These are phyloP conservation scores for Hesperia comma DNA, from an alignment of 2,888 invertebrate species.

Conservation along the genomic window DNA sequence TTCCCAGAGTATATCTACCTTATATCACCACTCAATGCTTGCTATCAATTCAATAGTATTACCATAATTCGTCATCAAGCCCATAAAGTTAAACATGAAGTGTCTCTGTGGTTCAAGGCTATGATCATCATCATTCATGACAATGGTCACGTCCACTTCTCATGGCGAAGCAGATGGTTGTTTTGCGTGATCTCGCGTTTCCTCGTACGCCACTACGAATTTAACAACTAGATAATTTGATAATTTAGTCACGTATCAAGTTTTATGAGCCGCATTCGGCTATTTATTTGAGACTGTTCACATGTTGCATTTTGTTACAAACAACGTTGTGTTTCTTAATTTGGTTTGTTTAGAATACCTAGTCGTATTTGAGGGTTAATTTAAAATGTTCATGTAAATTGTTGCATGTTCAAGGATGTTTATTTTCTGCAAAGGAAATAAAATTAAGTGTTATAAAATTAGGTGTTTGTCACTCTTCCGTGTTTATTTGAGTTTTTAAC, in stretches of 20 bases:
- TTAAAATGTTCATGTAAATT: no score
- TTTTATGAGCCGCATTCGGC: constrained; percentile 2
- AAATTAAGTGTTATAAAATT: no score
- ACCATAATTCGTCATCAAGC: neutral
- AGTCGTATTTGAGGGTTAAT: no score
- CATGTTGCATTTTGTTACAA: neutral
- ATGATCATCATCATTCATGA: constrained; percentile 2
- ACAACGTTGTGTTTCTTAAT: neutral
- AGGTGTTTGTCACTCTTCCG: no score
- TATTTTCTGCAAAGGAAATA: no score
- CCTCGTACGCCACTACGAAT: constrained; percentile 6
- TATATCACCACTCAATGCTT: neutral
- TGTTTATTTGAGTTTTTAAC: no score
- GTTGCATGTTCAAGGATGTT: no score
- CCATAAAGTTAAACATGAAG: neutral
- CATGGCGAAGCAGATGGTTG: neutral
- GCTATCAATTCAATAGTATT: neutral
- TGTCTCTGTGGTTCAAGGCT: constrained; percentile 14
- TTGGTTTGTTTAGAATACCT: no score
- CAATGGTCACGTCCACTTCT: constrained; percentile 12
- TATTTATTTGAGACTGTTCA: constrained; percentile 2
- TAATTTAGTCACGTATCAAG: constrained; percentile 21
- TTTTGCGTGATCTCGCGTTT: constrained; percentile 9
- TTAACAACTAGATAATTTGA: neutral
- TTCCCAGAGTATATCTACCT: no score